Base-by-base conservation (phyloP, 2,888 invertebrate genomes). In the Exephanes ischioxanthus region DNA sequence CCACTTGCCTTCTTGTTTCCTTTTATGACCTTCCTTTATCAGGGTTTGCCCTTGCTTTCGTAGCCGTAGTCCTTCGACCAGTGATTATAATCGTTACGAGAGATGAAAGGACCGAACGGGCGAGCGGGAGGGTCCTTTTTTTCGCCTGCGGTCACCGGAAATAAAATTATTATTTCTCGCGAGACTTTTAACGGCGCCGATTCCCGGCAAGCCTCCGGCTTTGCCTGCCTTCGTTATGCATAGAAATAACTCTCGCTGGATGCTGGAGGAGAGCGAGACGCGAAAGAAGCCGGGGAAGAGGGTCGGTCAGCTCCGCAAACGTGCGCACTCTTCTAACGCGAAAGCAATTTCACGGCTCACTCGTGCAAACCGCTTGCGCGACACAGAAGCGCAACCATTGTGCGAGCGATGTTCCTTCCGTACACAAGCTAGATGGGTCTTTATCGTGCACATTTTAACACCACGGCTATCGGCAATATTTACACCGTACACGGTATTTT, bases 301-400 rank as follows among this genome's bases (percentile, higher is more conserved):
- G 63, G 66, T 70, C 70, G 37, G 77, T 83, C 83, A 33, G 48
- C 41, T 33, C 55, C 61, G 77, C 71, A 77, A 78, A 45, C 45
- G 45, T 51, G 79, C 51, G 33, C 55, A 5, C 53, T 55, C 63
- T 71, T 78, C 71, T 68, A 76, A 70, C 81, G 75, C 81, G 81
- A 81, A 72, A 79, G 83, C 78, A 83, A 83, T 83, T 83, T 83
- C 83, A 83, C 83, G 78, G 83, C 73, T 83, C 58, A 68, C 78
- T 83, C 83, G 68, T 83, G 83, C 78, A 73, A 73, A 78, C 83
- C 68, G 51, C 51, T 33, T 30, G 30, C 16, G 26, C 61, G 26
- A 63, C 61, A 63, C 61, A 63, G 61, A 63, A 63, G 61, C 61
- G 61, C 61, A 63, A 63, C 61, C 16, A n/a, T 33, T 33, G 61